These are phyloP conservation scores for Prochilodus magdalenae DNA, from an alignment of 2,113 vertebrate genomes.

Conservation along the genomic window DNA sequence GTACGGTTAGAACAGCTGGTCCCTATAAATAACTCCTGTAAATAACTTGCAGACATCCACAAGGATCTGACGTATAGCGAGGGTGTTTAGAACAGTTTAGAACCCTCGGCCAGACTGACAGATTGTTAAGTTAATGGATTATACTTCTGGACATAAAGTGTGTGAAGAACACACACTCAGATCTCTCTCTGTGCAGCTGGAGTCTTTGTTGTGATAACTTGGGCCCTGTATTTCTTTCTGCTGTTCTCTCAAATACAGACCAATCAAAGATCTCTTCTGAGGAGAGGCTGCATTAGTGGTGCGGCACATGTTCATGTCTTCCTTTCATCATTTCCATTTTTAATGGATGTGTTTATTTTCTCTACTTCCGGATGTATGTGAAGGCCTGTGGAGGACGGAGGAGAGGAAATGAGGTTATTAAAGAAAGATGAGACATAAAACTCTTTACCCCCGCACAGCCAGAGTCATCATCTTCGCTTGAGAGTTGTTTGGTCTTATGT, in stretches of 20 bases:
- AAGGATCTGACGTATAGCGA: no score
- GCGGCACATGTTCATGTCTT: background rate
- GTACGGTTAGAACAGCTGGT: no score
- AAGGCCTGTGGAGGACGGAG: background rate
- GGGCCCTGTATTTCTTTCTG: background rate
- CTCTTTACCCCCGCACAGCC: background rate
- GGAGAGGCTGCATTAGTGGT: background rate
- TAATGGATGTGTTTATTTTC: background rate
- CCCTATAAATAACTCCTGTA: no score
- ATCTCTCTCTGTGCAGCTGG: background rate
- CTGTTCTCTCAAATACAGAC: background rate
- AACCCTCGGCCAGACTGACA: no score
- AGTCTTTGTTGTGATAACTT: background rate
- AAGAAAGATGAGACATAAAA: constrained; percentile 40
- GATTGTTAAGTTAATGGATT: no score
- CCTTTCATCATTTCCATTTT: constrained; percentile 6
- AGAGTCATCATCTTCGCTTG: background rate
- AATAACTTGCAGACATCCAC: no score
- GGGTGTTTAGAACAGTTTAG: no score
- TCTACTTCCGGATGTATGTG: background rate
- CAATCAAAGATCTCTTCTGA: background rate
- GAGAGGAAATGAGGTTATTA: constrained; percentile 31
- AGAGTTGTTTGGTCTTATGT: background rate
- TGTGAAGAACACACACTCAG: background rate
- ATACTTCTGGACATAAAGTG: no score